Evolutionary conservation across 2,888 invertebrate genomes (phyloP).

Genomic region (Vannuccia rotundouncinata): DNA sequence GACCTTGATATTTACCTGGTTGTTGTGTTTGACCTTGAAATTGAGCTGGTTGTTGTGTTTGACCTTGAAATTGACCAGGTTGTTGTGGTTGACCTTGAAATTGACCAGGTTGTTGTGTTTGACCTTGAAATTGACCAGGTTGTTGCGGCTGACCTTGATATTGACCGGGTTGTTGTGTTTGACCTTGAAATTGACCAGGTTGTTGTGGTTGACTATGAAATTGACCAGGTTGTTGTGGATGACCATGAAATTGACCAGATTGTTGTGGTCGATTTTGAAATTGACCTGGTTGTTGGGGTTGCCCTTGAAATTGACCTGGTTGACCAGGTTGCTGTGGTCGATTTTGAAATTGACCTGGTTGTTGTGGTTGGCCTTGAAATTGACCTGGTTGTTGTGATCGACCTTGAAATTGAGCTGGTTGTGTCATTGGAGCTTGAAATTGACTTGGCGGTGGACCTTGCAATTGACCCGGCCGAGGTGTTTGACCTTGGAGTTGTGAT

Average conservation of each 20-base stretch:
- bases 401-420: background rate
- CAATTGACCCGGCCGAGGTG: background rate
- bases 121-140: background rate
- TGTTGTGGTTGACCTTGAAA: background rate
- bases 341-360: background rate
- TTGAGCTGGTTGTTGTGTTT: no score
- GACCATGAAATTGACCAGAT: background rate
- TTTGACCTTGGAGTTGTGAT: background rate
- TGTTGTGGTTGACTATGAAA: background rate
- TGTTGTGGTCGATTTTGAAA: background rate
- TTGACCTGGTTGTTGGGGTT: background rate
- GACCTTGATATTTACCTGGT: no score
- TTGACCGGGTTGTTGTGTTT: background rate
- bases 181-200: background rate
- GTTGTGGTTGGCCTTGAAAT: background rate
- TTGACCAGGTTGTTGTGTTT: background rate
- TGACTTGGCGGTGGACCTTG: no score
- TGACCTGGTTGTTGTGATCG: background rate
- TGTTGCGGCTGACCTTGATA: background rate
- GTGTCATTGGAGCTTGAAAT: background rate
- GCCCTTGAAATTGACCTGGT: background rate
- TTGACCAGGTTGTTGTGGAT: background rate
- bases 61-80: no score
- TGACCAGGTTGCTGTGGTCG: background rate
- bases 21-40: no score